phyloP scores from a whole-genome alignment of 2,113 vertebrate genomes.

The Cebus imitator region DNA sequence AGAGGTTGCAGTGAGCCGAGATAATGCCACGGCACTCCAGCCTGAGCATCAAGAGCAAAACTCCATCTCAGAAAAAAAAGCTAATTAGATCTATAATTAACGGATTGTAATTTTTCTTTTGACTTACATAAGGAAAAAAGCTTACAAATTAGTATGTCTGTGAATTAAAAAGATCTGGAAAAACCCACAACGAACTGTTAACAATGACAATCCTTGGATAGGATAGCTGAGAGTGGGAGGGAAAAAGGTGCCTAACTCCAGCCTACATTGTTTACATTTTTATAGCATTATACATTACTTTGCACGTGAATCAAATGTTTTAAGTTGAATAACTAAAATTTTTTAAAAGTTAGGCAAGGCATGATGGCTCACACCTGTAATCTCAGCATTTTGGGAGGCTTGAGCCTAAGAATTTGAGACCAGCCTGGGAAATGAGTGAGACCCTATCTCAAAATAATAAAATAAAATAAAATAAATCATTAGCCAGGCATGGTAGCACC shows the following conservation, averaged over 20 bases:
- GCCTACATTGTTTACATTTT: not conserved
- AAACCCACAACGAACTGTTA: not conserved
- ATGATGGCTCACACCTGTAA: no score
- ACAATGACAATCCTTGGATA: not conserved
- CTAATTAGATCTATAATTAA: not conserved
- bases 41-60: no score
- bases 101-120: not conserved
- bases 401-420: no score
- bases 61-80: no score
- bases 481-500: no score
- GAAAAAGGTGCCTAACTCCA: not conserved
- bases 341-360: no score
- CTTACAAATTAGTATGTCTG: not conserved
- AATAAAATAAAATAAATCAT: not conserved
- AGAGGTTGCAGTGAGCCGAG: no score
- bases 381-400: no score
- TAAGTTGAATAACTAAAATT: not conserved
- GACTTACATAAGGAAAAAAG: not conserved
- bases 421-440: no score
- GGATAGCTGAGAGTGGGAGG: not conserved
- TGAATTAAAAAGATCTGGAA: not conserved
- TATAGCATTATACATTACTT: not conserved
- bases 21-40: no score
- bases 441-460: not conserved
- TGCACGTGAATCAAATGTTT: not conserved